Conservation (phyloP, 2,888 invertebrate genomes). For the Neoaliturus tenellus region DNA sequence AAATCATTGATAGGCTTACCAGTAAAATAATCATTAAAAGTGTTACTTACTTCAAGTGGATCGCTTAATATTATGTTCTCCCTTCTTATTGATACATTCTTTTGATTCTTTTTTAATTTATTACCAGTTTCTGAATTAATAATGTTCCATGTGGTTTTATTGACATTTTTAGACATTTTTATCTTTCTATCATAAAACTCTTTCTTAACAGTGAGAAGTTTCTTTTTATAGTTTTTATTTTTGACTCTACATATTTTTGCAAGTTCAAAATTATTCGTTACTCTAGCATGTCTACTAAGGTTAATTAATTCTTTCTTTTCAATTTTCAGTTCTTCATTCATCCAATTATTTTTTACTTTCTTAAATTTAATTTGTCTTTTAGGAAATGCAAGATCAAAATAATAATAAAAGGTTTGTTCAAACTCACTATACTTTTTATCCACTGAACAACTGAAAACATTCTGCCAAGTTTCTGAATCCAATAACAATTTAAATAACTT, state of each 20-base stretch:
- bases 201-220: neutral
- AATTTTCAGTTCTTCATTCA: neutral
- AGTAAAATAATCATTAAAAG: too few species aligned
- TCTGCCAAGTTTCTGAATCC: neutral
- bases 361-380: neutral
- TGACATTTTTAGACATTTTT: neutral
- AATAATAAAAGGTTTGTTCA: neutral
- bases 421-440: neutral
- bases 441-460: neutral
- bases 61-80: neutral
- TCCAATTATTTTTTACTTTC: neutral
- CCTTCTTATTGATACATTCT: neutral
- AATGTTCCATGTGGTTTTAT: neutral
- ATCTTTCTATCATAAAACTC: neutral
- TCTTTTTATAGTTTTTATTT: neutral
- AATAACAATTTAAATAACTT: neutral
- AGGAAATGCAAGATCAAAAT: neutral
- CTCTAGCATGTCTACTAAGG: neutral
- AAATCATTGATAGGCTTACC: neutral
- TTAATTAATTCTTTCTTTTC: neutral
- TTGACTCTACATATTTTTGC: neutral
- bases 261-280: neutral
- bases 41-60: neutral
- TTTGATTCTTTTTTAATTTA: neutral
- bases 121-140: neutral